These are phyloP conservation scores for Thumatha senex DNA, from an alignment of 2,888 invertebrate species.

Conservation along the genomic window DNA sequence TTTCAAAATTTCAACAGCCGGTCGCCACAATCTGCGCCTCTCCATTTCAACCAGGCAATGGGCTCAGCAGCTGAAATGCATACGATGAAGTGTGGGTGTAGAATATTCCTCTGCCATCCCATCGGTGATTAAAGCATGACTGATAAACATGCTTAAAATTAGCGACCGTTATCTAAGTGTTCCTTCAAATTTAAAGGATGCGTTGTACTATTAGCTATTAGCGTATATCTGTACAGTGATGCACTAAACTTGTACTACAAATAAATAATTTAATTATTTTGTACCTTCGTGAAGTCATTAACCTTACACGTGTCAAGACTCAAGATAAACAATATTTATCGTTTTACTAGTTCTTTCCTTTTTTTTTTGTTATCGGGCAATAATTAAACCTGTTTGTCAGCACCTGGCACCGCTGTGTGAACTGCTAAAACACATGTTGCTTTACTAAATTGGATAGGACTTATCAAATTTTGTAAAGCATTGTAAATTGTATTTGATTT, in stretches of 20 bases:
- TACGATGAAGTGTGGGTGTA: no score
- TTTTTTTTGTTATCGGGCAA: background rate
- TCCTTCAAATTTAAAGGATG: background rate
- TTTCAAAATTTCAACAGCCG: no score
- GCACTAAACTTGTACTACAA: conserved; percentile 1
- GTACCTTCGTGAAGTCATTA: conserved; percentile 21
- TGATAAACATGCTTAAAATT: no score
- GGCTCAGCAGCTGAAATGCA: no score
- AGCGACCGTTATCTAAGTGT: background rate
- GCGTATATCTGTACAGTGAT: conserved; percentile 6
- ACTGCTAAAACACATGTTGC: no score
- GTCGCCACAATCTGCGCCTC: no score
- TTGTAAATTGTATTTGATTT: no score
- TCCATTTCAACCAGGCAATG: no score
- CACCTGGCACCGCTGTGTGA: background rate
- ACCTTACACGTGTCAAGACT: conserved; percentile 14
- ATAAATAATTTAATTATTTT: conserved; percentile 24
- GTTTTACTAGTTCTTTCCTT: background rate
- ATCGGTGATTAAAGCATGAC: no score
- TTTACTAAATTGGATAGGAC: no score
- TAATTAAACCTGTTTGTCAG: background rate
- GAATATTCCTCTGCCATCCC: no score
- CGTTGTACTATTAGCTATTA: conserved; percentile 14
- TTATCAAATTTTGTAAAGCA: no score
- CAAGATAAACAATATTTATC: conserved; percentile 15